Base-by-base conservation (phyloP, 2,113 vertebrate species). In the Hippolais icterina region DNA sequence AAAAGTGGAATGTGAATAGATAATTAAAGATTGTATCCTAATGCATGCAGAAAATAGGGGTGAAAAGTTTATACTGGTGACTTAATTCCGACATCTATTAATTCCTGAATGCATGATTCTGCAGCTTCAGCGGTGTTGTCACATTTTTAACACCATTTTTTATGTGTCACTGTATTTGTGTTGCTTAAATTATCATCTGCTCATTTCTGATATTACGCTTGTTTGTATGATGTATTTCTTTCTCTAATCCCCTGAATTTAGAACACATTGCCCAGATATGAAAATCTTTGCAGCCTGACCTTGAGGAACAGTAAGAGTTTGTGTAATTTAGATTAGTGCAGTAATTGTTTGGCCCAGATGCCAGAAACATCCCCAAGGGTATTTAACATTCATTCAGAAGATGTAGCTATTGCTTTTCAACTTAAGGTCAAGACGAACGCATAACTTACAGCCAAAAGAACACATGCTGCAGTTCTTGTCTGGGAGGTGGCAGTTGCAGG, bases 261-360 rank as follows among this genome's bases (percentile, higher is more conserved):
- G 61, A 96, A 94, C 46, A 64, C n/a, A 91, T 90, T 84, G 56
- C 80, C 83, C 89, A 95, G 75, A 87, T 96, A 96, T 35, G 78
- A 89, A 97, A 96, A 96, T 95, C 41, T 21, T 86, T 92, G 81
- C 71, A 90, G 88, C 25, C 75, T 90, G 88, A 91, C 96, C 94
- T 96, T 95, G 93, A 97, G 89, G 69, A 96, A 97, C 56, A 95
- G 72, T 56, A 66, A 61, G 35, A 95, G 50, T 97, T 95, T 92
- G 83, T 96, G 41, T 90, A 93, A 97, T 93, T 96, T 89, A 96
- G 86, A 97, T 94, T 90, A 95, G 83, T 69, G 56, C 68, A 95
- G 93, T 95, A 97, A 96, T 93, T 95, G 92, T 95, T 96, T 92
- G 76, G 89, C 90, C 89, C 33, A 91, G 87, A 91, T 77, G 72